Base-by-base conservation (phyloP, 2,113 vertebrate genomes). In the Cricetomys ansorgei region DNA sequence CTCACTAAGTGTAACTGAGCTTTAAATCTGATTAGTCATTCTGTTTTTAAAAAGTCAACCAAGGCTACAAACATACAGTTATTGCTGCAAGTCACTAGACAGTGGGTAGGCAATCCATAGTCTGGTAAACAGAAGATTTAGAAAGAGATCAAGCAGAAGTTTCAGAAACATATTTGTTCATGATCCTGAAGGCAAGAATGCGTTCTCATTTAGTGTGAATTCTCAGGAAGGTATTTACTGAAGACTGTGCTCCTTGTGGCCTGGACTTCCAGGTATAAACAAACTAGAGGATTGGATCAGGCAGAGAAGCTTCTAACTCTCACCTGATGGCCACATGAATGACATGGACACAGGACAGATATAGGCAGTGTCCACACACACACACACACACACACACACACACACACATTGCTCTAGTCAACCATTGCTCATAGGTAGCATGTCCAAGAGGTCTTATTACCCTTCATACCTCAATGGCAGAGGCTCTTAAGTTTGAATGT, bases 341-440 rank as follows among this genome's bases (percentile, higher is more conserved):
- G 10, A 21, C 25, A 53, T 7, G 10, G 13, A 1, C 3, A 2
- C 16, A 37, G 9, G 25, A 23, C 0, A 45, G 27, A 37, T 23
- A 9, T 5, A 37, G 10, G 0, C n/a, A 29, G 5, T 11, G 31
- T 55, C 11, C 89, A 9, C 4, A 19, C 7, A 62, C n/a, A 23
- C 57, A 5, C n/a, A n/a, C n/a, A n/a, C n/a, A n/a, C n/a, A n/a
- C n/a, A n/a, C n/a, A n/a, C n/a, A n/a, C n/a, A n/a, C 89, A 9
- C 4, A 19, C 7, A 62, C n/a, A 23, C 57, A 5, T 9, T 12
- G 55, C n/a, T n/a, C 0, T 15, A 12, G 34, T 7, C 53, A 48
- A 43, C 29, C 48, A 17, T 34, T 48, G 1, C 34, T 37, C n/a
- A 15, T 45, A 67, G 4, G 37, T 48, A 50, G 2, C 2, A 7